A percentile compares a stretch with the other conserved stretches of the same genome.
Conservation (phyloP, 2,888 invertebrate genomes). For the Tridacna crocea region DNA sequence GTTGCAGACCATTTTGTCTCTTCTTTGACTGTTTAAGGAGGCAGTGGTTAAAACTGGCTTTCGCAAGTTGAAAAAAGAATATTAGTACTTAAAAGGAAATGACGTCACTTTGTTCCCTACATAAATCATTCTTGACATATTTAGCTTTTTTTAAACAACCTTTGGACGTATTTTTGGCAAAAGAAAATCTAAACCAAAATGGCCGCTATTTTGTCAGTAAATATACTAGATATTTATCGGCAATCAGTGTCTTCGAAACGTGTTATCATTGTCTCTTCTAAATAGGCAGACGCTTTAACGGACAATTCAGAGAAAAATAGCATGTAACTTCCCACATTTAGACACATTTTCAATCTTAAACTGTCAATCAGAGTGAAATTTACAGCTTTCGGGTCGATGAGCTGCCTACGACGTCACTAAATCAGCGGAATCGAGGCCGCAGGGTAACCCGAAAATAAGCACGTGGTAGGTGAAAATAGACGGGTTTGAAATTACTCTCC, state of each 20-base stretch:
- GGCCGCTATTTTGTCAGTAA: background rate
- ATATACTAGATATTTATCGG: constrained; percentile 18
- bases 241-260: constrained; percentile 18
- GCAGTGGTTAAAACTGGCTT: no score
- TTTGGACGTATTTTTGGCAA: no score
- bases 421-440: constrained; percentile 37
- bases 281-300: constrained; percentile 23
- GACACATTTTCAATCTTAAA: constrained; percentile 35
- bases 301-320: constrained; percentile 28
- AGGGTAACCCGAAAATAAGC: constrained; percentile 51
- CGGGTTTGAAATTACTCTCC: constrained; percentile 53
- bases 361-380: constrained; percentile 51
- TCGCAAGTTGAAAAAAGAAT: no score
- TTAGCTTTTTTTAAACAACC: no score
- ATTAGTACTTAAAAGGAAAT: no score
- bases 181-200: background rate
- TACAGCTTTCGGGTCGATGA: constrained; percentile 49
- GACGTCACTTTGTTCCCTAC: no score
- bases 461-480: constrained; percentile 58
- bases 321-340: constrained; percentile 39
- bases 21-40: no score
- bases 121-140: no score
- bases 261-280: constrained; percentile 6
- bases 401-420: constrained; percentile 52
- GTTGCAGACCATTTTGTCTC: no score